Base-by-base conservation (phyloP, 1,140 invertebrate species). In the Planococcus citri region DNA sequence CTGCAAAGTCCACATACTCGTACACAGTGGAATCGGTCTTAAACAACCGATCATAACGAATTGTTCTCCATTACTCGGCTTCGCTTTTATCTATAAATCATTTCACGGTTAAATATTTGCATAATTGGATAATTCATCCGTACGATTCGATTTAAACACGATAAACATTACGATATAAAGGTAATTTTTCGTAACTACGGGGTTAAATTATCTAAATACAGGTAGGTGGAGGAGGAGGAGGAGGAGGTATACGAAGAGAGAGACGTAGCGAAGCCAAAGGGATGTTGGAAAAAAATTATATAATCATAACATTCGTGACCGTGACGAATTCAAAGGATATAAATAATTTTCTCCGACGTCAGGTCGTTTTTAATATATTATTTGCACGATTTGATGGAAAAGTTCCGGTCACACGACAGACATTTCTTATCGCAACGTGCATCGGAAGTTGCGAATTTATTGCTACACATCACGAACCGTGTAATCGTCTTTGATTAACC, bases 111-210 rank as follows among this genome's bases (percentile, higher is more conserved):
- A 51, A 51, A 51, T 51, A 20, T 51, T 51, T 51, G 41, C 41
- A 51, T 51, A 51, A 51, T 51, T 51, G 41, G 41, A 51, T 51
- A 51, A 51, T 51, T 51, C 41, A 51, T 51, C 41, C 41, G n/a
- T 51, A 51, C 41, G 41, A 51, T 51, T 51, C 3, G 41, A 51
- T 9, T 37, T 37, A 37, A 37, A 37, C 33, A n/a, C n/a, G 6
- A 51, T 51, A 51, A 51, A n/a, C 17, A 9, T 17, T 9, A n/a
- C 29, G 29, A 33, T 3, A 51, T 51, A n/a, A n/a, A n/a, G n/a
- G n/a, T n/a, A n/a, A 3, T 20, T 51, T 51, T 17, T 17, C 41
- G 41, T 51, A n/a, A n/a, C n/a, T n/a, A n/a, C n/a, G 12, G n/a
- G n/a, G 41, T 51, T 51, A 51, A 17, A 17, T 51, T 51, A 6